phyloP scores from a whole-genome alignment of 2,888 invertebrate genomes.

The Hedychridium roseum region DNA sequence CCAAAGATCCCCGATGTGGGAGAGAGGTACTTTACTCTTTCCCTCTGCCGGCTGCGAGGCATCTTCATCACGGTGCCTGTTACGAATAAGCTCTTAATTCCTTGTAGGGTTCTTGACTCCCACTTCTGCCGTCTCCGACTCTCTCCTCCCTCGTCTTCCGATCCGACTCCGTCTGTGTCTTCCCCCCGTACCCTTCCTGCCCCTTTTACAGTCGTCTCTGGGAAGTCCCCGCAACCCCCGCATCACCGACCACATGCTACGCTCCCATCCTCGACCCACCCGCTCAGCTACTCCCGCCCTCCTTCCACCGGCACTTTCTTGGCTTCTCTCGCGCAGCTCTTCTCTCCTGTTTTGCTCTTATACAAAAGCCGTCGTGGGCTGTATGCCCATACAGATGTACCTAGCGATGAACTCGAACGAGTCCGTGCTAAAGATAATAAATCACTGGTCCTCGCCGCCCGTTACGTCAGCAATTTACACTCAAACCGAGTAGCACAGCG shows the following conservation, averaged over 20 bases:
- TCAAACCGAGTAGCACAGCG: no score
- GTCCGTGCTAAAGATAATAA: no score
- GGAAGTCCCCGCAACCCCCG: slow-evolving; percentile 15
- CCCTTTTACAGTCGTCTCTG: slow-evolving; percentile 28
- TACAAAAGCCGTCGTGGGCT: slow-evolving; percentile 42
- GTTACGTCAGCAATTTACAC: no score
- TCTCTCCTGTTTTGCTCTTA: slow-evolving; percentile 35
- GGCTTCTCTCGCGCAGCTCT: slow-evolving; percentile 36
- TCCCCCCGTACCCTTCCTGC: slow-evolving; percentile 22
- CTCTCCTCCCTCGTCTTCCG: slow-evolving; percentile 28
- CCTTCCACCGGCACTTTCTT: slow-evolving; percentile 39
- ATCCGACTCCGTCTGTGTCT: slow-evolving; percentile 17
- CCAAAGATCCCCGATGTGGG: slow-evolving; percentile 41
- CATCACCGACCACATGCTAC: slow-evolving; percentile 16
- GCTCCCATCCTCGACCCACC: slow-evolving; percentile 28
- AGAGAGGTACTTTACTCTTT: slow-evolving; percentile 31
- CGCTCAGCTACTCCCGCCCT: slow-evolving; percentile 28
- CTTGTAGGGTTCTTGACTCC: slow-evolving; percentile 56
- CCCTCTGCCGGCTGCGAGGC: slow-evolving; percentile 25
- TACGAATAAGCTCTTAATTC: slow-evolving; percentile 61
- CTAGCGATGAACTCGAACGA: slow-evolving; percentile 33
- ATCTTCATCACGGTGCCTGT: slow-evolving; percentile 56
- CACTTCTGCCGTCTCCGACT: slow-evolving; percentile 39
- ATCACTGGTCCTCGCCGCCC: no score
- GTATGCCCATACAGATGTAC: slow-evolving; percentile 39